These are phyloP conservation scores for Buphagus erythrorhynchus DNA, from an alignment of 2,797 vertebrate species.

Conservation along the genomic window DNA sequence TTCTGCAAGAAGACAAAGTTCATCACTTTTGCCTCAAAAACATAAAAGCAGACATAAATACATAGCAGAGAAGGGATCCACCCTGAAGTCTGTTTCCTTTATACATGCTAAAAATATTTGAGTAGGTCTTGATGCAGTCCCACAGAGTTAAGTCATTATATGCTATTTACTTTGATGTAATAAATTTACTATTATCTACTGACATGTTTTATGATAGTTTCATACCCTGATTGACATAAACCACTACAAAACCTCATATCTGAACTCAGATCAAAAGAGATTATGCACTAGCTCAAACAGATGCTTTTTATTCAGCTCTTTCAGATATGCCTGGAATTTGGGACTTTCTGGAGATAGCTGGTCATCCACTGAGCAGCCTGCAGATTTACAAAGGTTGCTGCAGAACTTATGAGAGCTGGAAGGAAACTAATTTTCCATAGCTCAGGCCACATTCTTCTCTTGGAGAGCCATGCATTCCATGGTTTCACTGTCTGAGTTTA, in stretches of 20 bases:
- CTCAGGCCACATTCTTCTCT: not conserved
- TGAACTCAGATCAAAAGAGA: conserved; percentile 49
- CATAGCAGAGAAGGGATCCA: not conserved
- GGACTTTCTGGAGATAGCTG: not conserved
- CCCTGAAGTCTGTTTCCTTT: not conserved
- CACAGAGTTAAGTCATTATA: not conserved
- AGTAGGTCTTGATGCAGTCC: not conserved
- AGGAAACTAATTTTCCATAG: conserved; percentile 13
- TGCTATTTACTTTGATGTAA: not conserved
- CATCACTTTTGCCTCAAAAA: not conserved
- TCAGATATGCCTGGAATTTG: conserved; percentile 50
- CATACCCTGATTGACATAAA: conserved; percentile 11
- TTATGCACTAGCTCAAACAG: conserved; percentile 3
- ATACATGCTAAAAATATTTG: conserved; percentile 17
- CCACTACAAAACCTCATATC: conserved; percentile 12
- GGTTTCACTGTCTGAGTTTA: not conserved
- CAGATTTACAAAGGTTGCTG: not conserved
- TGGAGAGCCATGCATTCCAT: not conserved
- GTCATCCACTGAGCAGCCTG: not conserved
- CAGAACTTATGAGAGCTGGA: not conserved
- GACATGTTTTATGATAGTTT: not conserved
- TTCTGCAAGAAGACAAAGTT: not conserved
- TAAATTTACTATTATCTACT: conserved; percentile 9
- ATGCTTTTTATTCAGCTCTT: conserved; percentile 30
- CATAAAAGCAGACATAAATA: not conserved